phyloP scores from a whole-genome alignment of 2,888 invertebrate species.

The Plagiodera versicolora region DNA sequence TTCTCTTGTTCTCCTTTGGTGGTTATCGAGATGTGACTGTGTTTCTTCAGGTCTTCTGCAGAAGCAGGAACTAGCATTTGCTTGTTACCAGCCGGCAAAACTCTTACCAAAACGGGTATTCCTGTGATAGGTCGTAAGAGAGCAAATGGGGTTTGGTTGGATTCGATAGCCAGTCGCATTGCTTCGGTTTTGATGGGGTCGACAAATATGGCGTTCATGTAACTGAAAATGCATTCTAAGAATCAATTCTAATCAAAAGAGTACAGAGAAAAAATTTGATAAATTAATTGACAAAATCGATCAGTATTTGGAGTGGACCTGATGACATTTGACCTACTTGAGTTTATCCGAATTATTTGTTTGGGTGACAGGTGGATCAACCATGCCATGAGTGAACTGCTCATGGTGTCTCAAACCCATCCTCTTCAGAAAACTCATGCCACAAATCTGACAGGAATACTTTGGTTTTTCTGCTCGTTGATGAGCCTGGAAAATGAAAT shows the following conservation, averaged over 20 bases:
- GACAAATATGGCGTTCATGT: constrained; percentile 64
- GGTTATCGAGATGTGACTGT: constrained; percentile 62
- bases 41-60: constrained; percentile 68
- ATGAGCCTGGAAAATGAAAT: constrained; percentile 50
- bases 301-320: neutral
- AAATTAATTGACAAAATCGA: too few relatives aligned
- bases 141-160: constrained; percentile 71
- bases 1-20: constrained; percentile 35
- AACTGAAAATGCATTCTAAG: constrained; percentile 36
- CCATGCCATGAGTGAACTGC: constrained; percentile 60
- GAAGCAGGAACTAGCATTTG: constrained; percentile 74
- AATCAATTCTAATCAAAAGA: neutral
- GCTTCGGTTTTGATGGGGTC: constrained; percentile 72
- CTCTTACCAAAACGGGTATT: constrained; percentile 69
- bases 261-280: too few relatives aligned
- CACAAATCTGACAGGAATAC: constrained; percentile 59
- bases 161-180: constrained; percentile 66
- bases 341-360: constrained; percentile 28
- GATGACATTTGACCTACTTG: constrained; percentile 20
- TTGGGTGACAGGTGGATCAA: constrained; percentile 17
- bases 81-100: constrained; percentile 60
- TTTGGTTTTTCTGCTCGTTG: constrained; percentile 59
- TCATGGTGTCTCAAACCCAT: constrained; percentile 61
- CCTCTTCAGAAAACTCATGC: constrained; percentile 59
- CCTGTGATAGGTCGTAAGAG: constrained; percentile 68